A percentile compares a stretch with the other conserved stretches of the same genome.
Conservation (phyloP, 2,888 invertebrate genomes). For the Cerceris ruficornis region DNA sequence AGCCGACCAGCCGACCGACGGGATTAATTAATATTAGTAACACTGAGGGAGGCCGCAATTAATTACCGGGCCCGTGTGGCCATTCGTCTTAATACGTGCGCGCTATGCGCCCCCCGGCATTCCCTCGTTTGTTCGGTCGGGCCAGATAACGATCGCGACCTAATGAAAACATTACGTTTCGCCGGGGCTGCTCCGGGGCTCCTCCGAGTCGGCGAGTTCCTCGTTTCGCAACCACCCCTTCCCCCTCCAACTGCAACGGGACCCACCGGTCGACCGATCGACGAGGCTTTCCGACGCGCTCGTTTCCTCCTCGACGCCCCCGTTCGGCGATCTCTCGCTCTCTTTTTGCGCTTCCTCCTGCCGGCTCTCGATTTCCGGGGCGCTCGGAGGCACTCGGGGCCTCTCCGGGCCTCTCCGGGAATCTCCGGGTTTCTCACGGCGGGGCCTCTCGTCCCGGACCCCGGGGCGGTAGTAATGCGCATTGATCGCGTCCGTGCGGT, state of each 20-base stretch:
- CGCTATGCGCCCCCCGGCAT: conserved; percentile 63
- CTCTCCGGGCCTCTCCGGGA: too few relatives aligned
- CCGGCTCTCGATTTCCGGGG: not conserved
- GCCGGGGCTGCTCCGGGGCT: conserved; percentile 13
- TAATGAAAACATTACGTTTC: conserved; percentile 74
- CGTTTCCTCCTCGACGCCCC: too few relatives aligned
- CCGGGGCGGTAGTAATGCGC: conserved; percentile 60
- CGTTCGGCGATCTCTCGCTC: not conserved
- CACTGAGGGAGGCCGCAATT: conserved; percentile 73
- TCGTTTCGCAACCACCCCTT: not conserved
- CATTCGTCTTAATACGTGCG: conserved; percentile 72
- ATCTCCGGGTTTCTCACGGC: conserved; percentile 2
- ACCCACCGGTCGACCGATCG: too few relatives aligned
- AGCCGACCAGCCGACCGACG: conserved; percentile 38
- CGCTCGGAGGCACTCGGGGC: too few relatives aligned
- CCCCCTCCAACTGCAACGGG: not conserved
- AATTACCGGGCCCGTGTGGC: conserved; percentile 66
- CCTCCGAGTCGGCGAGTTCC: too few relatives aligned
- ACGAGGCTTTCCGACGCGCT: too few relatives aligned
- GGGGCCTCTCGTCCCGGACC: conserved; percentile 24
- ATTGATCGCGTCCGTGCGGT: conserved; percentile 67
- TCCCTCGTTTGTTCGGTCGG: conserved; percentile 68
- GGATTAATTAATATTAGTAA: conserved; percentile 77
- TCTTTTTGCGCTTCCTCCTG: conserved; percentile 1
- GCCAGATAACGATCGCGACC: conserved; percentile 72